phyloP scores from a whole-genome alignment of 2,888 invertebrate genomes.

The Drosophila siamana region DNA sequence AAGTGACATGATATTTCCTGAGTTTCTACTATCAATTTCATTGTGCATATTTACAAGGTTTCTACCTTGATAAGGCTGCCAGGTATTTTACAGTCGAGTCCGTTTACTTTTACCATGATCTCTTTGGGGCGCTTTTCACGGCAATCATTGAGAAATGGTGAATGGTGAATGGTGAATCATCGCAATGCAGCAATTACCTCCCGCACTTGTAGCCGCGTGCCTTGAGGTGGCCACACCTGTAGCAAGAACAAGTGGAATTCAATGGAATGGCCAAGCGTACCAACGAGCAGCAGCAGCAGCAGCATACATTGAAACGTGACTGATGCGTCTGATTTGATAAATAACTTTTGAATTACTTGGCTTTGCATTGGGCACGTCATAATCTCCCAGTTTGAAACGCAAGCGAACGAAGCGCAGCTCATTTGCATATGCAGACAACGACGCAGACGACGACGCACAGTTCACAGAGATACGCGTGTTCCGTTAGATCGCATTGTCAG shows the following conservation, averaged over 20 bases:
- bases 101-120: conserved; percentile 40
- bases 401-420: conserved; percentile 8
- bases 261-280: too few species aligned
- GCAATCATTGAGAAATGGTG: conserved; percentile 20
- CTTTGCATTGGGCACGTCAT: conserved; percentile 50
- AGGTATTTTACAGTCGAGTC: not conserved
- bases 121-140: conserved; percentile 1
- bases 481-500: conserved; percentile 72
- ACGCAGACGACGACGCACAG: conserved; percentile 5
- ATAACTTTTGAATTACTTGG: conserved; percentile 2
- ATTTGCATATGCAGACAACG: conserved; percentile 62
- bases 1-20: too few species aligned
- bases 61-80: too few species aligned
- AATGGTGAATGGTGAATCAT: conserved; percentile 38
- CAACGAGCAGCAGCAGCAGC: too few species aligned
- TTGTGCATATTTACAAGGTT: too few species aligned
- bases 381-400: conserved; percentile 29
- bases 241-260: conserved; percentile 22
- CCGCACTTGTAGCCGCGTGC: conserved; percentile 51
- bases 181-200: conserved; percentile 40
- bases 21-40: not conserved
- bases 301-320: conserved; percentile 52
- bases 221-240: conserved; percentile 49
- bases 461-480: conserved; percentile 20
- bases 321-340: conserved; percentile 38